These are phyloP conservation scores for Cherax quadricarinatus DNA, from an alignment of 1,140 invertebrate species.

Conservation along the genomic window DNA sequence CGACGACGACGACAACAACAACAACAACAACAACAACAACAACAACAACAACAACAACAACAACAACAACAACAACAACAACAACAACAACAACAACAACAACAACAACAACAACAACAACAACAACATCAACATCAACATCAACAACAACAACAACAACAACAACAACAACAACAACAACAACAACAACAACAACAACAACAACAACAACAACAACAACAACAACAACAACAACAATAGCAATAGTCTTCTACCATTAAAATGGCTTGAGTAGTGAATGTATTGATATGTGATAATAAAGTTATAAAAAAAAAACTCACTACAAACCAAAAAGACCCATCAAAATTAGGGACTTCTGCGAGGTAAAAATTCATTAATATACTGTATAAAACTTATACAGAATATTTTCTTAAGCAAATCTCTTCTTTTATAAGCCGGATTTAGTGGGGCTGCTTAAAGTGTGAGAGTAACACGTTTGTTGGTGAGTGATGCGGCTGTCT, in stretches of 20 bases:
- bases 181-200: not conserved
- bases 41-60: not conserved
- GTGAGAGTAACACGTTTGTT: no score
- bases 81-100: not conserved
- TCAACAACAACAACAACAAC: not conserved
- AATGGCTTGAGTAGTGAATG: no score
- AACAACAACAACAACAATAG: not conserved
- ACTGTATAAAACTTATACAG: no score
- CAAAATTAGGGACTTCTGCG: no score
- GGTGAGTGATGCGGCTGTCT: no score
- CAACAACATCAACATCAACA: not conserved
- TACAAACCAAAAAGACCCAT: no score
- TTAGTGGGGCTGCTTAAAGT: no score
- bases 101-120: not conserved
- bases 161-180: not conserved
- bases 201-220: not conserved
- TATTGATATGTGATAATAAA: no score
- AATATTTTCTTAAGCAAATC: no score
- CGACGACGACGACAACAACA: conserved; percentile 6
- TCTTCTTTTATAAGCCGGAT: no score
- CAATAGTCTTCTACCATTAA: not conserved
- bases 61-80: not conserved
- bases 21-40: not conserved
- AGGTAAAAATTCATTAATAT: no score
- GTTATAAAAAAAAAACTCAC: no score